phyloP scores from a whole-genome alignment of 2,797 vertebrate species.

The Thunnus albacares region DNA sequence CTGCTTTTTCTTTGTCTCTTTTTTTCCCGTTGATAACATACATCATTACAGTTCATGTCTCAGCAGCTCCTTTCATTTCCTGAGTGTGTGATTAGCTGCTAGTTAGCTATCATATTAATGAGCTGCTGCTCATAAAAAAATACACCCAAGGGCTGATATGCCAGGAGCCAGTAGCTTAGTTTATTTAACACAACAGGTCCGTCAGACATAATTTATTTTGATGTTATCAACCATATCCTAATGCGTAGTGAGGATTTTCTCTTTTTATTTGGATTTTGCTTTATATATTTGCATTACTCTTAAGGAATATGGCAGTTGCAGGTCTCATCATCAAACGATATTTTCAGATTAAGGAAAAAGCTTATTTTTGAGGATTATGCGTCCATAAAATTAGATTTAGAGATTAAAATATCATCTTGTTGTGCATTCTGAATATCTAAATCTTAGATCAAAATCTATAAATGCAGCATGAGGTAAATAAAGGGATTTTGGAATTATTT shows the following conservation, averaged over 20 bases:
- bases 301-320: background rate
- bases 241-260: background rate
- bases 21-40: constrained; percentile 4
- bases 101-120: constrained; percentile 22
- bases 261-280: background rate
- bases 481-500: background rate
- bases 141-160: background rate
- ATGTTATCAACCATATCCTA: background rate
- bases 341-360: background rate
- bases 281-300: too few relatives aligned
- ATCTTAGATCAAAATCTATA: background rate
- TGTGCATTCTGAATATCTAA: constrained; percentile 4
- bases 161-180: background rate
- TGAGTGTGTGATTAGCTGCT: constrained; percentile 36
- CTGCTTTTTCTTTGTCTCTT: background rate
- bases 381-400: constrained; percentile 28
- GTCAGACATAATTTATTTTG: too few relatives aligned
- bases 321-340: background rate
- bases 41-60: constrained; percentile 27
- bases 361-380: constrained; percentile 11
- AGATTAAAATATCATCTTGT: constrained; percentile 14
- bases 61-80: constrained; percentile 36
- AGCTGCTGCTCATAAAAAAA: constrained; percentile 24
- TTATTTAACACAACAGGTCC: too few relatives aligned
- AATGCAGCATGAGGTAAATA: background rate